These are phyloP conservation scores for Seira musarum DNA, from an alignment of 2,888 invertebrate genomes.

Conservation along the genomic window DNA sequence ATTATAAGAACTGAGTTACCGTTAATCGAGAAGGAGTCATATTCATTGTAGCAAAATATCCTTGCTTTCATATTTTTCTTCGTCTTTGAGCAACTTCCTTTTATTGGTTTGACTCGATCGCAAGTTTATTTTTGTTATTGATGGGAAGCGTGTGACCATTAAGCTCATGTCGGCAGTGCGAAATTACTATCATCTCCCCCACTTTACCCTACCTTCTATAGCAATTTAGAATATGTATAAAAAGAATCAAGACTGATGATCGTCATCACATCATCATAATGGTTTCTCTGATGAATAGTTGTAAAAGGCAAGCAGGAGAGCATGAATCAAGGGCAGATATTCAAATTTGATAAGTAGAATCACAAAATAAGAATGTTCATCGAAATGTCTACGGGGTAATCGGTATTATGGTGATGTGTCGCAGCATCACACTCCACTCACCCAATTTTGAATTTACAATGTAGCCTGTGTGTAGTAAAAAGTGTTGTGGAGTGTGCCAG, in stretches of 20 bases:
- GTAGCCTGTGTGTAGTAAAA: too few relatives aligned
- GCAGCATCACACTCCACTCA: constrained; percentile 21
- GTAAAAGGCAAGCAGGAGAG: constrained; percentile 29
- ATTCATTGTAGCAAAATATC: constrained; percentile 2
- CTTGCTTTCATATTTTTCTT: constrained; percentile 25
- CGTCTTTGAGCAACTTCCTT: not conserved
- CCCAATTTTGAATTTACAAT: constrained; percentile 48
- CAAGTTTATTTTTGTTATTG: not conserved
- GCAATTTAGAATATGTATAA: constrained; percentile 41
- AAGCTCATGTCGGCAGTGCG: constrained; percentile 38
- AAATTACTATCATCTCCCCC: constrained; percentile 26
- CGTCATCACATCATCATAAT: constrained; percentile 24
- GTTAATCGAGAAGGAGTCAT: not conserved
- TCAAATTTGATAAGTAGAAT: constrained; percentile 45
- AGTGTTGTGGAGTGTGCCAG: constrained; percentile 26
- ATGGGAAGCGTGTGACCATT: constrained; percentile 49
- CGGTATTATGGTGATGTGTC: not conserved
- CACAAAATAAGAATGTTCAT: not conserved
- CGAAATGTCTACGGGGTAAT: constrained; percentile 15
- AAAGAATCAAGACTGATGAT: constrained; percentile 20
- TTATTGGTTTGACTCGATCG: not conserved
- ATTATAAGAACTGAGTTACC: not conserved
- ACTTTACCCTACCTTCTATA: constrained; percentile 11
- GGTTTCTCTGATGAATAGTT: constrained; percentile 36
- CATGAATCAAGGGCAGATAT: constrained; percentile 55